Evolutionary conservation across 2,797 vertebrate species (phyloP), one percentile per base, ranked within the genome.

Genomic region (Pogoniulus pusillus): DNA sequence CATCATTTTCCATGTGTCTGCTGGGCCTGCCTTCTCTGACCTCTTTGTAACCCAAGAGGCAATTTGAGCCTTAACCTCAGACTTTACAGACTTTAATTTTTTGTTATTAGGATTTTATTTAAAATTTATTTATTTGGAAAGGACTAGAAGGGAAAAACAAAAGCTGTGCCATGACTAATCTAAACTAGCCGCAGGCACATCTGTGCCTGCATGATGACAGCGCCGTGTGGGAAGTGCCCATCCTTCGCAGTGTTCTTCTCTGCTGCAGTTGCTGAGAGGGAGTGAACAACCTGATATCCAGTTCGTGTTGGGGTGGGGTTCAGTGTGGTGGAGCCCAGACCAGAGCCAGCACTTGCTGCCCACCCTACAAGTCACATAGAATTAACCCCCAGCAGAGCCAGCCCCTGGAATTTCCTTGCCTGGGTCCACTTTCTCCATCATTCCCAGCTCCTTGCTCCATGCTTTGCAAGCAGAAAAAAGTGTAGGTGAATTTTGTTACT

Each of bases 141-240:
- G 77, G 66, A 74, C 72, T 58, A 76, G 87, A 91, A 85, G 97
- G 96, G 59, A 97, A 98, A 97, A 97, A 91, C 87, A 96, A 93
- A 96, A 93, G 78, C 76, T 64, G 64, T 35, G 59, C 86, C 88
- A 47, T 51, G 53, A 79, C 55, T 90, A 64, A 72, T 63, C 73
- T 93, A 87, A 93, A 81, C 86, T 85, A 58, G 43, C 76, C 88
- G 73, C 81, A 78, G 59, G 65, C 90, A 75, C 84, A 89, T 93
- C 49, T 90, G 86, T 93, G 86, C 19, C 30, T 70, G 51, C 4
- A 23, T 3, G 82, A 57, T 92, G 90, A 95, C 19, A 39, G 90
- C 70, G 93, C 82, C 86, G 75, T 79, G 73, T 80, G 75, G 82
- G 79, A 80, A 1, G 66, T 78, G 82, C 72, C 63, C 20, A 2